phyloP scores from a whole-genome alignment of 2,113 vertebrate species.

The Entomyzon cyanotis region DNA sequence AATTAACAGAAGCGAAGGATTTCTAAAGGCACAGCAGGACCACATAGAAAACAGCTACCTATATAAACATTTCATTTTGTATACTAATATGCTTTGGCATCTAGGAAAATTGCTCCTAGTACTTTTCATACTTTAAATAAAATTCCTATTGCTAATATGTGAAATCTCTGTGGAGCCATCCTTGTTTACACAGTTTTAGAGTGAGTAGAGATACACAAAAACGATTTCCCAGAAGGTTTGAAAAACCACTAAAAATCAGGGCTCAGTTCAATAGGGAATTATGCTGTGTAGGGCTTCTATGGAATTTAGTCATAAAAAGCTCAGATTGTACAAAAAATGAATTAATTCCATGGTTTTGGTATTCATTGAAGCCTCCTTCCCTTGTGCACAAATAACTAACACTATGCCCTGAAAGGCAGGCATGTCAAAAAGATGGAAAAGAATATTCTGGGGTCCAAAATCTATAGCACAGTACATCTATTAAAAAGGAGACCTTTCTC shows the following conservation, averaged over 20 bases:
- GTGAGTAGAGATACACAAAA: slow-evolving; percentile 32
- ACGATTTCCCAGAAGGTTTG: slow-evolving; percentile 21
- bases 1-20: not conserved
- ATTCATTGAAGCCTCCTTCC: slow-evolving; percentile 37
- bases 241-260: slow-evolving; percentile 34
- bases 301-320: slow-evolving; percentile 46
- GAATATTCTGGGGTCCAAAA: slow-evolving; percentile 40
- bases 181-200: not conserved
- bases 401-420: not conserved
- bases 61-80: not conserved
- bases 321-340: slow-evolving; percentile 54
- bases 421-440: slow-evolving; percentile 26
- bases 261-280: slow-evolving; percentile 32
- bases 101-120: not conserved
- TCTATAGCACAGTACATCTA: not conserved
- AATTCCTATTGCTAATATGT: not conserved
- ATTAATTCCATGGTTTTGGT: slow-evolving; percentile 50
- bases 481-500: not conserved
- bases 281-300: slow-evolving; percentile 27
- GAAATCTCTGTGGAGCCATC: slow-evolving; percentile 7
- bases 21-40: not conserved
- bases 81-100: not conserved
- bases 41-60: not conserved
- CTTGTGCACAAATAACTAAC: slow-evolving; percentile 1
- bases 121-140: slow-evolving; percentile 16